Conservation (phyloP, 2,797 vertebrate species). For the Sebastes glaucus region DNA sequence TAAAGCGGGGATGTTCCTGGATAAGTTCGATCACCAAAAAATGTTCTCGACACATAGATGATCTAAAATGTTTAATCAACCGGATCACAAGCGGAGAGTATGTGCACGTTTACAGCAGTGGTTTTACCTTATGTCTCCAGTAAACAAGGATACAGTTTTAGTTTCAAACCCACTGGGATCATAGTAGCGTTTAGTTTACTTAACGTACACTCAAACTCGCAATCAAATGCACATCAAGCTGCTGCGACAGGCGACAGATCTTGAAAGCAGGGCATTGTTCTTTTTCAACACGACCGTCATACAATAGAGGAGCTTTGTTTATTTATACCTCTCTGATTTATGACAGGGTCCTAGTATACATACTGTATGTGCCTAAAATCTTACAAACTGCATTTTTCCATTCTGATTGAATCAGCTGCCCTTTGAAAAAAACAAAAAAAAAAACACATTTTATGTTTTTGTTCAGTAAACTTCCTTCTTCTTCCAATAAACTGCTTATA, state of each 20-base stretch:
- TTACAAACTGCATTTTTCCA: slow-evolving; percentile 66
- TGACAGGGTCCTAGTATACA: slow-evolving; percentile 22
- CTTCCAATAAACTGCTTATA: slow-evolving; percentile 60
- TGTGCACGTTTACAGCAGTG: not conserved
- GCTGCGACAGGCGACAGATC: slow-evolving; percentile 9
- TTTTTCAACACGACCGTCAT: slow-evolving; percentile 4
- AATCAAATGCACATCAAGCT: not conserved
- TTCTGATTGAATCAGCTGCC: slow-evolving; percentile 27
- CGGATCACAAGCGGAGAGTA: not conserved
- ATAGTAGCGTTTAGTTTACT: slow-evolving; percentile 13
- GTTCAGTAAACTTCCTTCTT: slow-evolving; percentile 15
- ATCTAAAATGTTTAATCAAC: not conserved
- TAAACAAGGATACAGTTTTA: not conserved
- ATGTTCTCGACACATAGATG: not conserved
- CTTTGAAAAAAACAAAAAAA: slow-evolving; percentile 17
- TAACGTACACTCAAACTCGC: not conserved
- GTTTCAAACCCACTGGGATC: not conserved
- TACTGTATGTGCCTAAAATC: slow-evolving; percentile 48
- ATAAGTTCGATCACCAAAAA: not conserved
- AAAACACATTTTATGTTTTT: slow-evolving; percentile 1
- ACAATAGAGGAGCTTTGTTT: slow-evolving; percentile 26
- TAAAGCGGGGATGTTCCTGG: not conserved
- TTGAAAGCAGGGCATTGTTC: slow-evolving; percentile 26
- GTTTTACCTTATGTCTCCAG: not conserved
- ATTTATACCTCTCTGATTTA: slow-evolving; percentile 30